Conservation (phyloP, 2,797 vertebrate species). For the Phalanger gymnotis region DNA sequence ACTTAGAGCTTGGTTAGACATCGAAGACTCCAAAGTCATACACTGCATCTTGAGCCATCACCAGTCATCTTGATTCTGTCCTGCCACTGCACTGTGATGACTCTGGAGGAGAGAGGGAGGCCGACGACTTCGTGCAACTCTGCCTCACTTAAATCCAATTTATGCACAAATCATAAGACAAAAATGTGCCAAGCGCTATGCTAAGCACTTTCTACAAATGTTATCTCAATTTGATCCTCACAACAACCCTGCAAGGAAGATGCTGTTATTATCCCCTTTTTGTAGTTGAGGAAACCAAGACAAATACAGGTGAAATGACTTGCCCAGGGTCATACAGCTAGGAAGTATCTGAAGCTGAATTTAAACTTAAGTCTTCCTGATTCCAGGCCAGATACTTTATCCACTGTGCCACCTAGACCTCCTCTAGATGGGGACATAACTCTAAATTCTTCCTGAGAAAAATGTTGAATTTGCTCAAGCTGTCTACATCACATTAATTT, state of each 20-base stretch:
- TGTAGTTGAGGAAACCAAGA: neutral
- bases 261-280: neutral
- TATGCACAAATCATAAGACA: no score
- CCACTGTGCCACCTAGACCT: neutral
- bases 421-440: constrained; percentile 8
- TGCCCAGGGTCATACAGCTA: neutral
- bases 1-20: no score
- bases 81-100: no score
- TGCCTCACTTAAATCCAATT: no score
- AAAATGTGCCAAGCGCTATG: neutral
- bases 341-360: neutral
- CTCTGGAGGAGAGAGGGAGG: no score
- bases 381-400: neutral
- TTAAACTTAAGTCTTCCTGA: neutral
- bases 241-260: neutral
- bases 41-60: no score
- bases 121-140: no score
- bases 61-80: no score
- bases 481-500: constrained; percentile 21
- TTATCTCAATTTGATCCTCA: neutral
- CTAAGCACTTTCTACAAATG: neutral
- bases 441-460: constrained; percentile 47
- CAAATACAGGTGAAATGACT: neutral
- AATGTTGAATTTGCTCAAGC: constrained; percentile 42
- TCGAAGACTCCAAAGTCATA: no score